These are phyloP conservation scores for Saccostrea echinata DNA, from an alignment of 1,140 invertebrate genomes.

Conservation along the genomic window DNA sequence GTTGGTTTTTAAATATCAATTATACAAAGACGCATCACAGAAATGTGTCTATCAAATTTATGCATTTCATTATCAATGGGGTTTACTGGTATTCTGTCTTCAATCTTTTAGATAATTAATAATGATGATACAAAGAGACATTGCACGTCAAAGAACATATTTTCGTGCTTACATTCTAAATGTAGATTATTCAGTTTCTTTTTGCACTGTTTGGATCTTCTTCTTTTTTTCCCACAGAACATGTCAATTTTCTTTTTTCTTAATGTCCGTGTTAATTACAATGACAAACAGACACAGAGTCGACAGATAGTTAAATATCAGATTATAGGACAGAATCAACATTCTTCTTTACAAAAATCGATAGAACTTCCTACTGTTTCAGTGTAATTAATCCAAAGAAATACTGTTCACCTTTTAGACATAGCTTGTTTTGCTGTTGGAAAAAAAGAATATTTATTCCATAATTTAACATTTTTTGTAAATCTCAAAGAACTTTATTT, in stretches of 20 bases:
- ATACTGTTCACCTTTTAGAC: not conserved
- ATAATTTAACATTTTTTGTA: not conserved
- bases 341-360: not conserved
- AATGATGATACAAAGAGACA: too few species aligned
- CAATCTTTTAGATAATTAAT: too few species aligned
- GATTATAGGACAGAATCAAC: not conserved
- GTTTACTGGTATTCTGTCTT: too few species aligned
- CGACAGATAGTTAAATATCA: constrained; percentile 13
- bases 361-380: not conserved
- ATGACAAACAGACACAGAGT: constrained; percentile 6
- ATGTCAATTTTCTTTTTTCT: not conserved
- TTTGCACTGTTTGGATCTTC: too few species aligned
- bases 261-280: not conserved
- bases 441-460: not conserved
- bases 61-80: too few species aligned
- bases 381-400: constrained; percentile 15
- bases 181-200: too few species aligned
- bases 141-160: too few species aligned
- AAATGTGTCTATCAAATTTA: too few species aligned
- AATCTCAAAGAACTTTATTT: not conserved
- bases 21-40: too few species aligned
- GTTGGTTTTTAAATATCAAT: too few species aligned
- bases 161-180: too few species aligned
- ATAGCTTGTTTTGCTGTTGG: not conserved
- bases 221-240: not conserved